Evolutionary conservation across 2,888 invertebrate genomes (phyloP), one percentile per base, ranked within the genome.

Genomic region (Hecatera dysodea): DNA sequence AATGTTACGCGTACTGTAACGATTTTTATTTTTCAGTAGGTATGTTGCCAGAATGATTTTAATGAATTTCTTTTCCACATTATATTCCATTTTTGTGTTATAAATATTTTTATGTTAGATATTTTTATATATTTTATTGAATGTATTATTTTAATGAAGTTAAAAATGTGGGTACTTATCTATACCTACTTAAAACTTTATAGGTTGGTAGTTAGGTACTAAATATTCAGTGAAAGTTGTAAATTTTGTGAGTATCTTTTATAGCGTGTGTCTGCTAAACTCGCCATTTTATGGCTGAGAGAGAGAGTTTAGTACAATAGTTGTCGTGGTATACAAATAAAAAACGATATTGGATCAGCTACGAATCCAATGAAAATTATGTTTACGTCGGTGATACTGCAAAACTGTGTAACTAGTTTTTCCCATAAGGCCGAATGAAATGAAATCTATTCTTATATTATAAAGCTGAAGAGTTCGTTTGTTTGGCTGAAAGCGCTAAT

Each of bases 11-110:
- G 12, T 64, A 55, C 33, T 42, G 12, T 39, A 55, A 46, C 52
- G 12, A 44, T 22, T 46, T 1, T 22, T 48, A 60, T 17, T 64
- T 27, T 1, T 57, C 22, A 27, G 22, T 72, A 61, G 53, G 29
- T 71, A 61, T 62, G 36, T 75, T 68, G 64, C 53, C 44, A 53
- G 63, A 81, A 52, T 52, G n/a, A 63, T 69, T 81, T 65, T n/a
- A 67, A 81, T 79, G 78, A 78, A 71, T 62, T 71, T 64, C 39
- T 22, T 53, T 78, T 60, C 8, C 33, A 42, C 24, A 29, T 55
- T 46, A 1, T 50, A 59, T 65, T 64, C 17, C 17, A 24, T 60
- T 65, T 46, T 52, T 63, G n/a, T 67, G 29, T 63, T 74, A n/a
- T 67, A 46, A 46, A 63, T 57, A 17, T 65, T 53, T 50, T 9